phyloP scores from a whole-genome alignment of 1,140 invertebrate species.

The Solen grandis region DNA sequence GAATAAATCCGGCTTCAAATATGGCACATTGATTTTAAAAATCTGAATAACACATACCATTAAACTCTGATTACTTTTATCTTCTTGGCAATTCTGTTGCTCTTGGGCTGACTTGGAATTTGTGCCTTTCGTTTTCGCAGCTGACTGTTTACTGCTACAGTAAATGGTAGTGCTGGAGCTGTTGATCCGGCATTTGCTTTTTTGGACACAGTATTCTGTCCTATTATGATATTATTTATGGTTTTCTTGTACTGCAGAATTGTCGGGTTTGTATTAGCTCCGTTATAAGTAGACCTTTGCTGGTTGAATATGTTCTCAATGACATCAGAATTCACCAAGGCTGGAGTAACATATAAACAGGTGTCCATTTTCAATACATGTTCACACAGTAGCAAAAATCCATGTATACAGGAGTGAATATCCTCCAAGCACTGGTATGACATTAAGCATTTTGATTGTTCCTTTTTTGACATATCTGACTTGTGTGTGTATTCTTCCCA shows the following conservation, averaged over 20 bases:
- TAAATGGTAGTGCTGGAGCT: too few relatives aligned
- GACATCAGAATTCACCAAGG: constrained; percentile 32
- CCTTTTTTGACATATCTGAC: too few relatives aligned
- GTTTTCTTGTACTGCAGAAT: constrained; percentile 4
- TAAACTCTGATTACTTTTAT: too few relatives aligned
- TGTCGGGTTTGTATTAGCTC: constrained; percentile 36
- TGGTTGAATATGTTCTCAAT: constrained; percentile 51
- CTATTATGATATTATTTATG: constrained; percentile 31
- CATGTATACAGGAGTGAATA: not conserved
- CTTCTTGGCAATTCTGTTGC: too few relatives aligned
- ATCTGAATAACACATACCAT: too few relatives aligned
- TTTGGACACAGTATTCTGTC: constrained; percentile 20
- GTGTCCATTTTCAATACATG: not conserved
- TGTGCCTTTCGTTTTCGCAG: too few relatives aligned
- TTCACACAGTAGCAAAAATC: constrained; percentile 23
- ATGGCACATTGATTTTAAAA: too few relatives aligned
- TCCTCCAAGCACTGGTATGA: constrained; percentile 47
- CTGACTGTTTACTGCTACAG: too few relatives aligned
- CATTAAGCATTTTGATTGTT: constrained; percentile 13
- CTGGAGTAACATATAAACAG: not conserved
- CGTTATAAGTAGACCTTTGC: constrained; percentile 24
- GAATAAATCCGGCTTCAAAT: too few relatives aligned
- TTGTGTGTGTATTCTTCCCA: constrained; percentile 13
- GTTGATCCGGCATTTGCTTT: constrained; percentile 9
- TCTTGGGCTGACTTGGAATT: too few relatives aligned